Evolutionary conservation across 2,113 vertebrate species (phyloP).

Genomic region (Motacilla tschutschensis): DNA sequence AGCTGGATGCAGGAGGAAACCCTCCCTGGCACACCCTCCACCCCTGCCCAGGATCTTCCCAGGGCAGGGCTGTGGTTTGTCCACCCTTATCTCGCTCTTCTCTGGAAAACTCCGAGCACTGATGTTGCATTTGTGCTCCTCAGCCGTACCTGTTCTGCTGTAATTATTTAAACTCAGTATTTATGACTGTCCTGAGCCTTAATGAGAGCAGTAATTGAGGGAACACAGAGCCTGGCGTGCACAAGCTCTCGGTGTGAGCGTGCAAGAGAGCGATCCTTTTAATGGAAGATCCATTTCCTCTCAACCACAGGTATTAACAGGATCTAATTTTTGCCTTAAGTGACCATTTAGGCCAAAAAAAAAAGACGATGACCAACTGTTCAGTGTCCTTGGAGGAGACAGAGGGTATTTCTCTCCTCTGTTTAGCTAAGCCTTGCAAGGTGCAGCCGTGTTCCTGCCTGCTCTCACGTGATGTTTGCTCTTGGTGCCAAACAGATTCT

Average conservation of each 20-base stretch:
- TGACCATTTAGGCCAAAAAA: conserved; percentile 2
- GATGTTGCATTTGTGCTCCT: neutral
- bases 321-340: neutral
- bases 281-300: neutral
- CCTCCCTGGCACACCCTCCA: neutral
- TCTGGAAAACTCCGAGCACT: accelerated
- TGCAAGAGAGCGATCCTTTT: neutral
- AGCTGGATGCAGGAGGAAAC: neutral
- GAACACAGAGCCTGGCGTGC: neutral
- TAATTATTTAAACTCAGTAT: neutral
- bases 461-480: neutral
- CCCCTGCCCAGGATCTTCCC: neutral
- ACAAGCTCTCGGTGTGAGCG: neutral
- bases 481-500: neutral
- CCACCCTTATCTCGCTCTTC: accelerated
- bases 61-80: neutral
- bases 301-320: neutral
- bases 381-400: neutral
- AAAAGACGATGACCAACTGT: neutral
- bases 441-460: neutral
- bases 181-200: neutral
- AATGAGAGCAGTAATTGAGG: conserved; percentile 19
- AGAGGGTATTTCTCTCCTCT: neutral
- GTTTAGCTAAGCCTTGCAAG: neutral
- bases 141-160: neutral